These are phyloP conservation scores for Plebejus argus DNA, from an alignment of 2,888 invertebrate species.

Conservation along the genomic window DNA sequence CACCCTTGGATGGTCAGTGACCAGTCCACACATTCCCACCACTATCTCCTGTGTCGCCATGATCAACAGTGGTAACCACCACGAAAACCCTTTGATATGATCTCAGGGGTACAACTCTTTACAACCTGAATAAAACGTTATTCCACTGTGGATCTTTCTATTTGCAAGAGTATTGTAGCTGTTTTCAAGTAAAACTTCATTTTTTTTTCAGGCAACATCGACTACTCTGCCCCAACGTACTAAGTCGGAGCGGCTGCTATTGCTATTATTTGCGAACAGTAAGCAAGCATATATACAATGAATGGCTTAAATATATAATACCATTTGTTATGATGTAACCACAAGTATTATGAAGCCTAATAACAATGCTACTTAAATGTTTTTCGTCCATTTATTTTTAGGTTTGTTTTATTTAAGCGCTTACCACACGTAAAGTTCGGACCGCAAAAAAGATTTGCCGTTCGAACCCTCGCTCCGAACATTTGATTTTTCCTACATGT, in stretches of 20 bases:
- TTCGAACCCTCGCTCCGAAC: no score
- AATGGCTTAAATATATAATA: background rate
- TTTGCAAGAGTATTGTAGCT: no score
- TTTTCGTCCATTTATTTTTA: slow-evolving; percentile 16
- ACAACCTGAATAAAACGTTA: no score
- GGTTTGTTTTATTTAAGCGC: background rate
- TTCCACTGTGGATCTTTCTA: no score
- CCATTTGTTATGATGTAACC: background rate
- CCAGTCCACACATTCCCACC: slow-evolving; percentile 45
- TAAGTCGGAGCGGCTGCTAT: slow-evolving; percentile 57
- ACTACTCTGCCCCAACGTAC: slow-evolving; percentile 88
- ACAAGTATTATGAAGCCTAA: background rate
- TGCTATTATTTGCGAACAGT: slow-evolving; percentile 31
- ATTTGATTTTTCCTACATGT: no score
- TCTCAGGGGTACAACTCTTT: no score
- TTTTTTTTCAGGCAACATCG: slow-evolving; percentile 81
- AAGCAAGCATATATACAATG: background rate
- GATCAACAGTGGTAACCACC: no score
- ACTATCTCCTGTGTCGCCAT: no score
- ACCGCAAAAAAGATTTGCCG: background rate
- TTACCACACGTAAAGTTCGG: background rate
- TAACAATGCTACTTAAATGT: slow-evolving; percentile 13
- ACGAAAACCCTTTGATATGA: no score
- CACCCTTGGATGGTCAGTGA: background rate
- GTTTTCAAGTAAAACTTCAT: no score